Conservation (phyloP, 2,113 vertebrate species). For the Cromileptes altivelis region DNA sequence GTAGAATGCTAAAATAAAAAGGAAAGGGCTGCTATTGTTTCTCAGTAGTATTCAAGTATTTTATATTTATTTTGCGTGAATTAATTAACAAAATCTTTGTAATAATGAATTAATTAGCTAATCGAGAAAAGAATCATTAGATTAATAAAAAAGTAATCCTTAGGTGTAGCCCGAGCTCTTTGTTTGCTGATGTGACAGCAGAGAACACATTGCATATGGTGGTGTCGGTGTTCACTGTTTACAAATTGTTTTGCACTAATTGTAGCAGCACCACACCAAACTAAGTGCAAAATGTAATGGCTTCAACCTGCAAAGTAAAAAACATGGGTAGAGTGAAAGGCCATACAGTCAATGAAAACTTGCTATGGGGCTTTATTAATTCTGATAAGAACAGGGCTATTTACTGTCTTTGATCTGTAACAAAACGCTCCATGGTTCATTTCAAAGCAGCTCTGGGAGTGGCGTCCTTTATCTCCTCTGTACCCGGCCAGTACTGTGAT, state of each 20-base stretch:
- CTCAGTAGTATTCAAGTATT: too few species aligned
- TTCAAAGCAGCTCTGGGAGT: constrained; percentile 6
- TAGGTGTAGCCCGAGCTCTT: too few species aligned
- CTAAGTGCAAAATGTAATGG: neutral
- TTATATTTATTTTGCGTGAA: too few species aligned
- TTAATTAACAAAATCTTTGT: too few species aligned
- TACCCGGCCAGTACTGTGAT: neutral
- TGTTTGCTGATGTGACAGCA: too few species aligned
- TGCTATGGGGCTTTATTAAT: neutral
- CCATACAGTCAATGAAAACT: neutral
- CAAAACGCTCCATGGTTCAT: neutral
- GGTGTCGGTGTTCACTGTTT: too few species aligned
- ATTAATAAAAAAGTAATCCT: too few species aligned
- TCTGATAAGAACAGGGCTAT: neutral
- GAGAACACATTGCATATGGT: too few species aligned
- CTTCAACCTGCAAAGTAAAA: neutral
- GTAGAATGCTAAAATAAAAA: too few species aligned
- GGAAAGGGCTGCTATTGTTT: too few species aligned
- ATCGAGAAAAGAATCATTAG: too few species aligned
- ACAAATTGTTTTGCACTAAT: neutral
- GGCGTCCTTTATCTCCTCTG: constrained; percentile 4
- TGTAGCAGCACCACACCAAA: neutral
- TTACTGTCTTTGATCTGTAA: constrained; percentile 1
- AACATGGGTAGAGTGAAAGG: neutral
- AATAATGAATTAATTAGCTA: too few species aligned